Conservation (phyloP, 2,113 vertebrate genomes). For the Siniperca chuatsi region DNA sequence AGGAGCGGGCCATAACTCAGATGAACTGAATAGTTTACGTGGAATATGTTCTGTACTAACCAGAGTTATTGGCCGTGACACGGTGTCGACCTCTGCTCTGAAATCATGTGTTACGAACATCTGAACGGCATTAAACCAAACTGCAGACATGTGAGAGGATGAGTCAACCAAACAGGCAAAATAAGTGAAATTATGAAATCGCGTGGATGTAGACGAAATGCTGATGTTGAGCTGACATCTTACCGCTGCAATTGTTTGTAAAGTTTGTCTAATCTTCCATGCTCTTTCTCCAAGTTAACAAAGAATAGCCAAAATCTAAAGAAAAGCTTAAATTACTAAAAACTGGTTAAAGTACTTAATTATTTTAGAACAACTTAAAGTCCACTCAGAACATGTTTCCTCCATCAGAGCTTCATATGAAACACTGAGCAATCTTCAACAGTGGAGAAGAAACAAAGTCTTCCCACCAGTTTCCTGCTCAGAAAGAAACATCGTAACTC, state of each 20-base stretch:
- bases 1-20: background rate
- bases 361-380: background rate
- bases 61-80: background rate
- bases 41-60: background rate
- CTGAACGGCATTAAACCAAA: background rate
- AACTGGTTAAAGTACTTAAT: no score
- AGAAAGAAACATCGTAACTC: slow-evolving; percentile 47
- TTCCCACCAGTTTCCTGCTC: slow-evolving; percentile 54
- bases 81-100: background rate
- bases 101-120: background rate
- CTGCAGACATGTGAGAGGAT: background rate
- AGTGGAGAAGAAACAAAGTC: slow-evolving; percentile 18
- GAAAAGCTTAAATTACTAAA: accelerated
- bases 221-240: background rate
- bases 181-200: background rate
- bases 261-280: no score
- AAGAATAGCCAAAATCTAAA: no score
- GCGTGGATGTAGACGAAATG: no score
- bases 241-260: background rate
- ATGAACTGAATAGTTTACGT: background rate
- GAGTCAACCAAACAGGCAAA: background rate
- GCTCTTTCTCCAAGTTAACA: no score
- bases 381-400: slow-evolving; percentile 48
- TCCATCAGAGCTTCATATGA: background rate
- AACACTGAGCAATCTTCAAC: slow-evolving; percentile 61